A percentile compares a stretch with the other conserved stretches of the same genome.
Conservation (phyloP, 2,888 invertebrate species). For the Ashinkailepas kermadecensis region DNA sequence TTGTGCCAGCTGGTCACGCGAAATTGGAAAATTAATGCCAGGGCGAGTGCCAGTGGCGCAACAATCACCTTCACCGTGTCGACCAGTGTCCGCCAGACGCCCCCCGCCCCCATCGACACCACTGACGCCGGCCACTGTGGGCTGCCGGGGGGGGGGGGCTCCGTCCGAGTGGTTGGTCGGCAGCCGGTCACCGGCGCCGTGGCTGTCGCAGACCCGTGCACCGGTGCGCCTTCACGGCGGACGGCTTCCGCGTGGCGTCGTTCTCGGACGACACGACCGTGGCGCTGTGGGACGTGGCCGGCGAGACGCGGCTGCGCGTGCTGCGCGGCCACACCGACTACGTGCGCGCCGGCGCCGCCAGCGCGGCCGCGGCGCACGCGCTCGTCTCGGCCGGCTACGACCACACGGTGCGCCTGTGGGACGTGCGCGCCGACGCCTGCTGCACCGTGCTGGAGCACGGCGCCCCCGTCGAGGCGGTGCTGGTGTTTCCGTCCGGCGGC, state of each 20-base stretch:
- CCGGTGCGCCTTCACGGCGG: constrained; percentile 69
- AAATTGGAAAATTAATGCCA: no score
- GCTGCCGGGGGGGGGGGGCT: no score
- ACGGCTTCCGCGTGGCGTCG: constrained; percentile 69
- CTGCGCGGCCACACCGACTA: constrained; percentile 41
- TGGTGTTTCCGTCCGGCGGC: constrained; percentile 82
- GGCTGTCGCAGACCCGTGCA: constrained; percentile 53
- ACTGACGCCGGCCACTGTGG: no score
- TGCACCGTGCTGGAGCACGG: constrained; percentile 66
- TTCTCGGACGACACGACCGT: constrained; percentile 87
- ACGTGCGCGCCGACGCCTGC: constrained; percentile 63
- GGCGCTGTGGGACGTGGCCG: constrained; percentile 83
- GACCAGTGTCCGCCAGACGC: no score
- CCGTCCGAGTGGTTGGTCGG: no score
- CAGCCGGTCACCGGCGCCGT: background rate
- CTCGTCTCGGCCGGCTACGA: constrained; percentile 84
- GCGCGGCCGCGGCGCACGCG: constrained; percentile 64
- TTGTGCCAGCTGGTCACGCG: no score
- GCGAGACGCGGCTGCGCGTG: constrained; percentile 50
- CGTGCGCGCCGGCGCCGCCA: constrained; percentile 63
- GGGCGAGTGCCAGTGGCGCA: no score
- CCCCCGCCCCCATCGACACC: no score
- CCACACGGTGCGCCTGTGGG: constrained; percentile 77
- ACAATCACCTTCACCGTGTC: no score
- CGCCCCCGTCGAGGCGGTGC: constrained; percentile 76